Evolutionary conservation across 2,797 vertebrate species (phyloP).

Genomic region (Chrosomus eos): DNA sequence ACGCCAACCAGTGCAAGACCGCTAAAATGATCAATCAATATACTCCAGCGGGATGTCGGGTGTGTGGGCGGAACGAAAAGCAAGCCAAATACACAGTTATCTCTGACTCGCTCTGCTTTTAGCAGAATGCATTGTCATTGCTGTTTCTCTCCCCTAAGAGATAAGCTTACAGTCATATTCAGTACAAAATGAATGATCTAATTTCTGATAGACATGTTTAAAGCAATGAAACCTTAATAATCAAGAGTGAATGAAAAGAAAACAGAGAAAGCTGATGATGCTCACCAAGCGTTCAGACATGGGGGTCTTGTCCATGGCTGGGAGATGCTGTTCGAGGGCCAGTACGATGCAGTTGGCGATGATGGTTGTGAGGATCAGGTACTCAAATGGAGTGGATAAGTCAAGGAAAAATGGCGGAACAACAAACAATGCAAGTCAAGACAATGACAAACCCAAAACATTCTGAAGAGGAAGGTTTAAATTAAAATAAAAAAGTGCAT

Average conservation of each 20-base stretch:
- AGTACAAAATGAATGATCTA: neutral
- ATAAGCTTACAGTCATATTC: neutral
- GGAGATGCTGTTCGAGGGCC: conserved; percentile 97
- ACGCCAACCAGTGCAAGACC: conserved; percentile 19
- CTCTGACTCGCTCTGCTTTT: conserved; percentile 7
- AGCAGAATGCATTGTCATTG: neutral
- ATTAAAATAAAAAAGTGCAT: neutral
- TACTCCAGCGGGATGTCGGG: conserved; percentile 36
- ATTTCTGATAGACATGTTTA: neutral
- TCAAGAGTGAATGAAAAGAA: neutral
- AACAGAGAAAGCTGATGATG: conserved; percentile 53
- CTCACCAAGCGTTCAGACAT: conserved; percentile 98
- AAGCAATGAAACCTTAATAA: neutral
- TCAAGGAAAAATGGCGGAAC: conserved; percentile 71
- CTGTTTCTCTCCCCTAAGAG: neutral
- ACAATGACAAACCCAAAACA: conserved; percentile 18
- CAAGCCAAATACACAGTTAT: conserved; percentile 40
- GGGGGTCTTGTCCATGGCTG: conserved; percentile 94
- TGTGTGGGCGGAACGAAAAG: conserved; percentile 35
- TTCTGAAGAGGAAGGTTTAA: neutral
- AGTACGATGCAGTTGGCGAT: conserved; percentile 99
- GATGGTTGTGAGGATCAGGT: conserved; percentile 98
- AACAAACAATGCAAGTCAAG: conserved; percentile 33
- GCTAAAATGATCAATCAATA: conserved; percentile 51
- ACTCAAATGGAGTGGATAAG: conserved; percentile 94